Evolutionary conservation across 2,888 invertebrate species (phyloP), one percentile per base, ranked within the genome.

Genomic region (Nysson spinosus): DNA sequence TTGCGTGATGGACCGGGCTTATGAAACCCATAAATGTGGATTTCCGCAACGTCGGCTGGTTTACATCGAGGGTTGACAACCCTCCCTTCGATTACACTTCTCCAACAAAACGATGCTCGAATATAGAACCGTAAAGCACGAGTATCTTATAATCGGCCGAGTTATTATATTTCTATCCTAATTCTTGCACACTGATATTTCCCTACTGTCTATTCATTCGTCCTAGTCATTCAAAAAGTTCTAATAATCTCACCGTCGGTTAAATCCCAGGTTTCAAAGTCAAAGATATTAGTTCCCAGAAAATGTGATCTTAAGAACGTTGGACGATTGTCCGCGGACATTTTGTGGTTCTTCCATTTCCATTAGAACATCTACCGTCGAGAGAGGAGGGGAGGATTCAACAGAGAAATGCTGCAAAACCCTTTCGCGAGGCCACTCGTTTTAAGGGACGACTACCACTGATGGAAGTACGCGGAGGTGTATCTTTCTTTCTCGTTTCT

Each of bases 321-420:
- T 7, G 7, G 34, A 14, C 34, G 39, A 39, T 39, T 12, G 6
- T 11, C 4, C 19, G 20, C 20, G n/a, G n/a, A n/a, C n/a, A n/a
- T n/a, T n/a, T n/a, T n/a, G n/a, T n/a, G n/a, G n/a, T n/a, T 28
- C 37, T 20, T 20, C 6, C 26, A 42, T 49, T 58, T 24, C 57
- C 24, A 60, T 54, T 39, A 32, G n/a, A n/a, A 14, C 44, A 12
- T 40, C 4, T 40, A n/a, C n/a, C 2, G 17, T 11, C 11, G 35
- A 34, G 14, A n/a, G 19, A 7, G 16, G 16, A n/a, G 17, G 34
- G 44, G 55, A 32, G 37, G 44, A 47, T 58, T 35, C 54, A 51
- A 62, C 56, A 50, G 49, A 62, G 60, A 60, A 52, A 68, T 60
- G 64, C 56, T 62, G 68, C 69, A 67, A 75, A 76, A 68, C 60